phyloP scores from a whole-genome alignment of 2,888 invertebrate species.

The Melitaea athalia region DNA sequence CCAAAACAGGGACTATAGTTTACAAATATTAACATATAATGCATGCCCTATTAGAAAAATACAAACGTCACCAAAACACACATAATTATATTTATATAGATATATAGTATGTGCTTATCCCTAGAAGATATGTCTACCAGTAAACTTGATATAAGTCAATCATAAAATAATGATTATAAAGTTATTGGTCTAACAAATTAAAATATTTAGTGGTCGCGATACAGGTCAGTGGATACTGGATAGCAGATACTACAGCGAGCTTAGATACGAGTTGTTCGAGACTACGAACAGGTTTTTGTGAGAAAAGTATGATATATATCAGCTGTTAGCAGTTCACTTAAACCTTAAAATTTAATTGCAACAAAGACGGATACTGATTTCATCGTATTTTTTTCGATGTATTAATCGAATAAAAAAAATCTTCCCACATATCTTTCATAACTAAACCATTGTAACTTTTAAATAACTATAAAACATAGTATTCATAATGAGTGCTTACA shows the following conservation, averaged over 20 bases:
- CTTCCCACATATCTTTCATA: too few relatives aligned
- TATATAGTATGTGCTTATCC: too few relatives aligned
- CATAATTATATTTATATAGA: too few relatives aligned
- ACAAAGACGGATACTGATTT: not conserved
- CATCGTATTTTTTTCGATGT: not conserved
- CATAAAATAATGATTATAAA: not conserved
- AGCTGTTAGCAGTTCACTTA: slow-evolving; percentile 24
- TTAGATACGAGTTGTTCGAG: slow-evolving; percentile 27
- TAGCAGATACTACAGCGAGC: slow-evolving; percentile 20
- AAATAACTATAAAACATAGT: too few relatives aligned
- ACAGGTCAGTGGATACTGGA: slow-evolving; percentile 24
- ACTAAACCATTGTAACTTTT: too few relatives aligned
- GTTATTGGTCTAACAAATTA: not conserved
- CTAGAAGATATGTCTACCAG: too few relatives aligned
- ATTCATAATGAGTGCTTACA: too few relatives aligned
- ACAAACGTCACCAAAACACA: too few relatives aligned
- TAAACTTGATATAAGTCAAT: too few relatives aligned
- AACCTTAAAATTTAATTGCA: not conserved
- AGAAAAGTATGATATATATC: slow-evolving; percentile 31
- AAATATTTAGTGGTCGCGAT: slow-evolving; percentile 6
- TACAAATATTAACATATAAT: too few relatives aligned
- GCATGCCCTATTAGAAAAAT: too few relatives aligned
- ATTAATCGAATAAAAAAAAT: not conserved
- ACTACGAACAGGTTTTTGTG: slow-evolving; percentile 32
- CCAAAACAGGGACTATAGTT: too few relatives aligned